Conservation (phyloP, 2,888 invertebrate species). For the Cephus sareptanus region DNA sequence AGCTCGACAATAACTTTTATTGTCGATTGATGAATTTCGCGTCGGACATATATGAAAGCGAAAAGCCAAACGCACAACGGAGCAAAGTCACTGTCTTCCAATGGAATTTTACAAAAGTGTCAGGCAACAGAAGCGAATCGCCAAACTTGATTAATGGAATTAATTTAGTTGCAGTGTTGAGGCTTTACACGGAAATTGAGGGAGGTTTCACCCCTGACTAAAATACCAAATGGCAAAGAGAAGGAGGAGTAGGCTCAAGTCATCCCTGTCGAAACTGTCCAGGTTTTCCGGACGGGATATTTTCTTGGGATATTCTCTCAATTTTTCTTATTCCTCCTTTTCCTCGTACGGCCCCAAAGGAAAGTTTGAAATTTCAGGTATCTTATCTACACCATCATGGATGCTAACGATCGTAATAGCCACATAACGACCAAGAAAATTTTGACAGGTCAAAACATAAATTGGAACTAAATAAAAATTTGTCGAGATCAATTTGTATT, state of each 20-base stretch:
- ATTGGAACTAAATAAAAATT: neutral
- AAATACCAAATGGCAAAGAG: neutral
- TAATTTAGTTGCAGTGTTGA: neutral
- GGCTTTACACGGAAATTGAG: neutral
- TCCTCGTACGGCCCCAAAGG: neutral
- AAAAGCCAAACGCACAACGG: neutral
- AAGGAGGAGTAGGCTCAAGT: constrained; percentile 35
- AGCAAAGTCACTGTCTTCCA: neutral
- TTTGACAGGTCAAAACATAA: neutral
- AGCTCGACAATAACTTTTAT: neutral
- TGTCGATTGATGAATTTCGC: neutral
- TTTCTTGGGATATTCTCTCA: neutral
- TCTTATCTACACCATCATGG: neutral
- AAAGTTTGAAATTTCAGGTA: neutral
- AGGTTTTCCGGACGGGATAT: neutral
- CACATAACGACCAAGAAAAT: neutral
- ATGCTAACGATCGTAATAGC: neutral
- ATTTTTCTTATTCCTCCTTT: neutral
- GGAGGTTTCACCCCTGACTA: neutral
- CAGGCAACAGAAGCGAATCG: neutral
- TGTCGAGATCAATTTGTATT: neutral
- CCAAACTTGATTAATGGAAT: neutral
- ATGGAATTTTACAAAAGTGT: neutral
- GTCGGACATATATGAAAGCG: neutral
- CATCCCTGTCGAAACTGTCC: neutral